Base-by-base conservation (phyloP, 2,113 vertebrate species). In the Limnothrissa miodon region DNA sequence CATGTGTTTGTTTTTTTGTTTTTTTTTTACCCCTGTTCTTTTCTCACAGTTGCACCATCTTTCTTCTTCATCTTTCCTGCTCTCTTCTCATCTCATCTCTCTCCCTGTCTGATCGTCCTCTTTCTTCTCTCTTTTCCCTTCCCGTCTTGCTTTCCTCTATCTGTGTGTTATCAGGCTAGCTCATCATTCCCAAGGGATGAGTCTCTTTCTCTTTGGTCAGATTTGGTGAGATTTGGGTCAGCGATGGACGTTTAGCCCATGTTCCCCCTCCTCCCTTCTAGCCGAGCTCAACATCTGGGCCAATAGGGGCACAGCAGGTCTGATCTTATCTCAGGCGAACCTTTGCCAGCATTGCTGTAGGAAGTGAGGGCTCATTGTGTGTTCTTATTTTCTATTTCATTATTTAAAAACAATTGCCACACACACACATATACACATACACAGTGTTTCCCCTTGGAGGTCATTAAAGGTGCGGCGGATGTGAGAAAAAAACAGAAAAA, bases 1-100 rank as follows among this genome's bases (percentile, higher is more conserved):
- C 84, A 66, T 82, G 33, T 0, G 36, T 78, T 44, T 42, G 85
- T 84, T 87, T 56, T 29, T 82, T 85, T n/a, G 42, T 39, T 79
- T 45, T 78, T 25, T 25, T 17, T 80, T 42, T 7, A 45, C 84
- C 48, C 85, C 79, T 39, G 46, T 45, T 45, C 33, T 6, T 66
- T 85, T 79, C 44, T 86, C 45, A 74, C 78, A 78, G 79, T 85
- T 53, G 19, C 62, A 15, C 46, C 48, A 51, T 81, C 80, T 85
- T 70, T 86, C 45, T 82, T 79, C 45, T 74, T 25, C n/a, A 13
- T 80, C 46, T 15, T 48, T 83, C 56, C 78, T 21, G 85, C 79
- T 48, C 53, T 39, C 45, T 79, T 62, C 70, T 39, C 45, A 80
- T 62, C 70, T 74, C 39, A 15, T 62, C 86, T 80, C 51, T 56